These are phyloP conservation scores for Rattus rattus DNA, from an alignment of 2,113 vertebrate genomes.

Conservation along the genomic window DNA sequence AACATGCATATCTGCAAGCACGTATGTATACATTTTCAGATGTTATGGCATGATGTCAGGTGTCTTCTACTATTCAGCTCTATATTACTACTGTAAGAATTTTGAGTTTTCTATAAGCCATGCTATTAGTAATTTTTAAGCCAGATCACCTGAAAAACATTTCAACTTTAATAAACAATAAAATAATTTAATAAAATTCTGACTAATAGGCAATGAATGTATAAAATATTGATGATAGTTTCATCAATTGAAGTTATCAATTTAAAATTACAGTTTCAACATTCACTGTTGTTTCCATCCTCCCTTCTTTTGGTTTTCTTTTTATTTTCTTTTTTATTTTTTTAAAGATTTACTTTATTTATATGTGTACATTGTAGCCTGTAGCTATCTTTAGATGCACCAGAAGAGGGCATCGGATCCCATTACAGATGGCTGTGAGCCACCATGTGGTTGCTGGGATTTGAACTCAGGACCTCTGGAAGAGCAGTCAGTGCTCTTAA, in stretches of 20 bases:
- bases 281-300: neutral
- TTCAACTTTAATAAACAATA: neutral
- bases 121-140: neutral
- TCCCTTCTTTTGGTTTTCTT: neutral
- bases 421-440: too few relatives aligned
- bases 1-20: neutral
- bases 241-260: neutral
- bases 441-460: too few relatives aligned
- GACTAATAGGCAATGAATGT: neutral
- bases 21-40: neutral
- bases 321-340: too few relatives aligned
- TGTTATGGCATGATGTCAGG: neutral
- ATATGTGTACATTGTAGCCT: too few relatives aligned
- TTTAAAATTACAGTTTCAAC: neutral
- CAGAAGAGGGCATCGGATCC: too few relatives aligned
- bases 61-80: neutral
- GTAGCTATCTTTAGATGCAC: too few relatives aligned
- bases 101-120: neutral
- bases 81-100: neutral
- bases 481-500: too few relatives aligned
- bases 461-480: too few relatives aligned
- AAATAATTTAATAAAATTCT: neutral
- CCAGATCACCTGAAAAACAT: neutral
- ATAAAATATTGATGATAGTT: neutral
- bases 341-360: too few relatives aligned